Percentiles rank a stretch among this genome's conserved stretches.
Conservation (phyloP, 2,797 vertebrate genomes). For the Myotis daubentonii region DNA sequence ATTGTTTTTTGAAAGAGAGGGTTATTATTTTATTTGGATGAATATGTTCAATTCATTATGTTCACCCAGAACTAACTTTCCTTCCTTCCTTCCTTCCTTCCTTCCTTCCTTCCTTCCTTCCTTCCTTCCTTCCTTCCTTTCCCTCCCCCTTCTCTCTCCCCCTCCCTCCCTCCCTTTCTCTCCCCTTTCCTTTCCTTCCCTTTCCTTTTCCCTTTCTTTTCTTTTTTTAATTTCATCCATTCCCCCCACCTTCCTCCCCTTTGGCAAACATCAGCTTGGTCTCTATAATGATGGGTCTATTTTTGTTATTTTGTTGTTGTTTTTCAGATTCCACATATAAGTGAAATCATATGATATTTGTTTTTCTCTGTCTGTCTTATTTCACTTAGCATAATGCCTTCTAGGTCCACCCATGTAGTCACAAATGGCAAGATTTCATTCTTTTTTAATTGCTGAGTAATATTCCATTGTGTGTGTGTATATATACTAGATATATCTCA, state of each 20-base stretch:
- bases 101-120: too few species aligned
- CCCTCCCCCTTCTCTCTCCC: too few species aligned
- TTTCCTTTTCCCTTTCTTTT: neutral
- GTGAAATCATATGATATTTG: neutral
- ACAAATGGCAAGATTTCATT: neutral
- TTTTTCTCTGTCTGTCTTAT: neutral
- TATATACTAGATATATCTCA: neutral
- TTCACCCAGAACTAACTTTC: neutral
- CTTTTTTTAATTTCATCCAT: neutral
- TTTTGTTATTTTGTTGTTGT: neutral
- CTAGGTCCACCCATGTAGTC: neutral
- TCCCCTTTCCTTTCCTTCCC: too few species aligned
- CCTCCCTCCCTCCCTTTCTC: rapidly evolving
- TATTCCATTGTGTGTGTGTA: neutral
- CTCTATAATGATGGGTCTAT: neutral
- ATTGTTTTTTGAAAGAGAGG: neutral
- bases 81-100: too few species aligned
- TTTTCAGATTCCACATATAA: neutral
- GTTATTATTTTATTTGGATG: neutral
- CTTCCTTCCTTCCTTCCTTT: too few species aligned
- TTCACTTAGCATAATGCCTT: neutral
- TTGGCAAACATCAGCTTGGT: neutral
- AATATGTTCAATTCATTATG: neutral
- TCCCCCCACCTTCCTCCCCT: neutral
- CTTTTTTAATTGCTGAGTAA: neutral